These are phyloP conservation scores for Andrena fulva DNA, from an alignment of 2,888 invertebrate genomes.

Conservation along the genomic window DNA sequence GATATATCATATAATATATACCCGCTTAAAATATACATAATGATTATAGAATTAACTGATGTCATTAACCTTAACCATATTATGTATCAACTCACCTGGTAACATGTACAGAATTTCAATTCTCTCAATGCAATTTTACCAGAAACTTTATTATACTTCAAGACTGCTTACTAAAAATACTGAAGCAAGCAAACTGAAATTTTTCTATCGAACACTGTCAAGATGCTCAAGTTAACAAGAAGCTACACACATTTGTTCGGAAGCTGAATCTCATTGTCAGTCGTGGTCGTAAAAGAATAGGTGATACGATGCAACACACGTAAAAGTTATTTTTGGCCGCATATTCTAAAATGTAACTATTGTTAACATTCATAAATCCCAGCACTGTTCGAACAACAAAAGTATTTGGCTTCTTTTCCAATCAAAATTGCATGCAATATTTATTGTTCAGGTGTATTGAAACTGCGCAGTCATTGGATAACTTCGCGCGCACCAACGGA, in stretches of 20 bases:
- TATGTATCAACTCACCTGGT: conserved; percentile 42
- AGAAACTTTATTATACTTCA: conserved; percentile 17
- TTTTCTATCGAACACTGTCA: not conserved
- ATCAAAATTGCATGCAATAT: not conserved
- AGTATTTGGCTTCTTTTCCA: conserved; percentile 16
- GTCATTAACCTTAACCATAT: conserved; percentile 29
- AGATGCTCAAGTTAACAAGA: not conserved
- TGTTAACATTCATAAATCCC: conserved; percentile 14
- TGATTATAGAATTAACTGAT: conserved; percentile 12
- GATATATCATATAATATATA: not conserved
- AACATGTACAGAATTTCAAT: conserved; percentile 28
- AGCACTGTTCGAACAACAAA: not conserved
- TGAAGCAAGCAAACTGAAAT: not conserved
- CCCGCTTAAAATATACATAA: not conserved
- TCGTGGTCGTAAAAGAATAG: conserved; percentile 1
- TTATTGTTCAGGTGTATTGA: not conserved
- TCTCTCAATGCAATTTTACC: conserved; percentile 2
- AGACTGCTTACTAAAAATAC: not conserved
- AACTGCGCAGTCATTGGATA: not conserved
- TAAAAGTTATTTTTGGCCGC: conserved; percentile 19
- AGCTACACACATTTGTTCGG: not conserved
- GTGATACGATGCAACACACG: not conserved
- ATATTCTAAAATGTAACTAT: conserved; percentile 21
- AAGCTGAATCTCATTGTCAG: conserved; percentile 9
- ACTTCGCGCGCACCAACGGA: not conserved